A percentile compares a stretch with the other conserved stretches of the same genome.
Evolutionary conservation across 2,797 vertebrate genomes (phyloP).

Genomic region (Catamblyrhynchus diadema): DNA sequence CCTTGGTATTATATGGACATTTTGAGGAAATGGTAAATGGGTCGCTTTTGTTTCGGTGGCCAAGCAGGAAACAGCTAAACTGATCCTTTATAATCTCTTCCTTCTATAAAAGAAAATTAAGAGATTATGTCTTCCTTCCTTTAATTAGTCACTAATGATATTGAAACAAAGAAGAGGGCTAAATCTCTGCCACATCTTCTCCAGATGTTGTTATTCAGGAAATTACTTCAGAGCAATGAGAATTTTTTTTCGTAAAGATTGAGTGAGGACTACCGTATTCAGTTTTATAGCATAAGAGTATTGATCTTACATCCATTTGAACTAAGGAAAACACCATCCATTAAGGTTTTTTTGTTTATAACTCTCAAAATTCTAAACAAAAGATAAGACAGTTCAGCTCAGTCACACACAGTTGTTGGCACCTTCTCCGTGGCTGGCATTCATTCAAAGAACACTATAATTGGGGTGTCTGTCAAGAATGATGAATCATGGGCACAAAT

Average conservation of each 20-base stretch:
- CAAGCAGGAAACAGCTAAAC: slow-evolving; percentile 10
- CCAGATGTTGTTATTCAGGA: slow-evolving; percentile 37
- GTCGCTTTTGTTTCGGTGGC: not conserved
- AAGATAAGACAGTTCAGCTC: not conserved
- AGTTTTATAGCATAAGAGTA: not conserved
- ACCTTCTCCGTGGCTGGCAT: not conserved
- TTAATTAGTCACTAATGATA: slow-evolving; percentile 29
- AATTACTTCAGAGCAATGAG: not conserved
- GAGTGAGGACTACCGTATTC: not conserved
- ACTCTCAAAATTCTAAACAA: not conserved
- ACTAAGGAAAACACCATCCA: not conserved
- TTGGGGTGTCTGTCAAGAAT: not conserved
- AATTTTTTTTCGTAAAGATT: not conserved
- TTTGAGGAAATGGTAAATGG: not conserved
- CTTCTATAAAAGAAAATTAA: slow-evolving; percentile 21
- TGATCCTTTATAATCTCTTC: slow-evolving; percentile 5
- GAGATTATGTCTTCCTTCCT: slow-evolving; percentile 43
- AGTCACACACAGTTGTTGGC: not conserved
- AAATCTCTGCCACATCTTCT: not conserved
- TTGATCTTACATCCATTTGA: not conserved
- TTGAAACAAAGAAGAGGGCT: slow-evolving; percentile 2
- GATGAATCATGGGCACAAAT: not conserved
- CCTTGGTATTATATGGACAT: not conserved
- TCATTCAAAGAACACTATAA: not conserved
- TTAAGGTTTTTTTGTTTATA: not conserved